Percentiles rank a stretch among this genome's conserved stretches.
Conservation (phyloP, 2,113 vertebrate genomes). For the Aptenodytes forsteri region DNA sequence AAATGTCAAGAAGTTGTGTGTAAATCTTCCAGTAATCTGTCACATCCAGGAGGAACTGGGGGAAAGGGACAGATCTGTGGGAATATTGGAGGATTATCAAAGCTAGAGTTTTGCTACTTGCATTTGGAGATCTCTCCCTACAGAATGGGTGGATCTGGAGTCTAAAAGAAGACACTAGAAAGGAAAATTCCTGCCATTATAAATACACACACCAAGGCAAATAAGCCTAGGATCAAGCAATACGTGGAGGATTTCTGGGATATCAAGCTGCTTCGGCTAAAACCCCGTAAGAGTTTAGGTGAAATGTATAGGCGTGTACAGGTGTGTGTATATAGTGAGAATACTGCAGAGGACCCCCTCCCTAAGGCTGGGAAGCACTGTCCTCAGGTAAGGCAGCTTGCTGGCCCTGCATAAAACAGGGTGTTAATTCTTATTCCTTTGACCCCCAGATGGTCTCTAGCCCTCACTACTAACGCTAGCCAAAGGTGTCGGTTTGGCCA, state of each 20-base stretch:
- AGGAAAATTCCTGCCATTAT: neutral
- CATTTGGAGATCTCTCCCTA: neutral
- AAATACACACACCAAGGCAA: neutral
- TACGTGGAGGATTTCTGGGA: neutral
- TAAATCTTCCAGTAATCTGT: neutral
- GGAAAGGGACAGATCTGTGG: neutral
- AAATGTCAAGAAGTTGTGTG: neutral
- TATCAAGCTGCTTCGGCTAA: neutral
- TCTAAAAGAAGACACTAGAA: neutral
- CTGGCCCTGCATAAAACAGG: neutral
- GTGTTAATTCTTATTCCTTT: neutral
- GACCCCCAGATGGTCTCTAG: neutral
- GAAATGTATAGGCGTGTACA: neutral
- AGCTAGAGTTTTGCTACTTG: neutral
- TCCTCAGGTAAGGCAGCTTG: neutral
- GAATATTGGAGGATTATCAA: neutral
- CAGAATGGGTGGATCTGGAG: neutral
- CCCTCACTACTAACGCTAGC: neutral
- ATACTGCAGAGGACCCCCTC: neutral
- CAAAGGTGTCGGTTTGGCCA: neutral
- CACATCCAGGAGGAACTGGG: neutral
- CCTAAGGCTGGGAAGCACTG: neutral
- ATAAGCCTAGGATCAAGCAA: neutral
- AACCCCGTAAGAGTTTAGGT: neutral
- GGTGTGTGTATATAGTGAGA: neutral